Base-by-base conservation (phyloP, 1,140 invertebrate species). In the Rhopalosiphum maidis region DNA sequence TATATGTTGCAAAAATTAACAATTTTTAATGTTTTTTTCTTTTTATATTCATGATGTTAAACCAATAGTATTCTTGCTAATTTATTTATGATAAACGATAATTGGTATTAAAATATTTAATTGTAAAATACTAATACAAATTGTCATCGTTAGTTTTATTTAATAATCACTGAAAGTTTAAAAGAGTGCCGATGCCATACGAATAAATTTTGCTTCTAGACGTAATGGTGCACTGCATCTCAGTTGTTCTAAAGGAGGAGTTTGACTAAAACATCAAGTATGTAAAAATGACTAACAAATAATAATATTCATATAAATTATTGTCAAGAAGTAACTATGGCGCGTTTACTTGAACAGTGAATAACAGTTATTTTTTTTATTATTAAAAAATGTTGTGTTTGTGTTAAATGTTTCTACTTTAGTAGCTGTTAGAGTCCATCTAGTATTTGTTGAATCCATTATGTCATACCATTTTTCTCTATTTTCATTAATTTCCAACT, bases 201-300 rank as follows among this genome's bases (percentile, higher is more conserved):
- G 91, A 93, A 82, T 93, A 93, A 93, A 92, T 82, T 93, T 43
- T 93, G 41, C 30, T 93, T 83, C 68, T 93, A 85, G 91, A 93
- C 91, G 91, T 93, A 93, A 93, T 93, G 91, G 77, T 93, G 91
- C 48, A 83, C 90, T 91, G 60, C n/a, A 91, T 91, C 18, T 91
- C 46, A 77, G 7, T 46, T 46, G 30, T 48, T 82, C 43, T 60
- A 90, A 37, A 90, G n/a, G 21, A 90, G 68, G 41, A 41, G 41
- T 41, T 68, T 48, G 25, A 43, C 5, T 68, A 60, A 41, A 43
- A 30, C 54, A 68, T 77, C 89, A 43, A 60, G 25, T 68, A 43
- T 43, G 9, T 68, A n/a, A 55, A 55, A 60, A 60, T 60, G 30
- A 41, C 25, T 90, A 90, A 60, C 37, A 30, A 60, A 90, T 43